Evolutionary conservation across 2,113 vertebrate species (phyloP).

Genomic region (Petrocephalus zakoni): DNA sequence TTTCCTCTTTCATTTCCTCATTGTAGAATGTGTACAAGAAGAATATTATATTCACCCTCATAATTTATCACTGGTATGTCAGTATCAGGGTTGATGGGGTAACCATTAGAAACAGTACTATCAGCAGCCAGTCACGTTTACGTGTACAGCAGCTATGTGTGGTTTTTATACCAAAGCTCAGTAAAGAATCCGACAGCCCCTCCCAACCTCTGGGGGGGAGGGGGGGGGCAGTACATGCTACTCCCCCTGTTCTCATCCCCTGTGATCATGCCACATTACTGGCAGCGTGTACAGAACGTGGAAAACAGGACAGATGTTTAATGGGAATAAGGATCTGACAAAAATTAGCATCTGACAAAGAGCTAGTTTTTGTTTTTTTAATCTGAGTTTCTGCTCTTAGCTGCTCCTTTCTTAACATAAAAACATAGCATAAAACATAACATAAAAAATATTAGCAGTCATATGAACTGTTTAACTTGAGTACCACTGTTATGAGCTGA

Average conservation of each 20-base stretch:
- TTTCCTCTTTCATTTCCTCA: not conserved
- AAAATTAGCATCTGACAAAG: not conserved
- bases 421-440: not conserved
- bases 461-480: not conserved
- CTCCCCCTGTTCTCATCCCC: not conserved
- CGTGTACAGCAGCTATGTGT: not conserved
- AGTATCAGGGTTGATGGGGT: not conserved
- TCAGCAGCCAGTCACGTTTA: not conserved
- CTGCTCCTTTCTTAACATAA: not conserved
- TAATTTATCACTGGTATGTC: not conserved
- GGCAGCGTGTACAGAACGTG: slow-evolving; percentile 46
- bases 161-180: not conserved
- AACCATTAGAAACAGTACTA: not conserved
- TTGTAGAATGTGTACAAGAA: not conserved
- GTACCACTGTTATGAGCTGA: not conserved
- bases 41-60: not conserved
- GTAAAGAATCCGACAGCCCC: not conserved
- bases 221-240: not conserved
- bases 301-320: slow-evolving; percentile 29
- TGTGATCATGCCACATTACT: slow-evolving; percentile 42
- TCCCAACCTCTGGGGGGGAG: not conserved
- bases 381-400: too few relatives aligned
- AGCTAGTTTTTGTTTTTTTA: not conserved
- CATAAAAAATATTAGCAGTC: not conserved
- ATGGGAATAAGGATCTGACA: slow-evolving; percentile 8